Evolutionary conservation across 2,113 vertebrate species (phyloP).

Genomic region (Aptenodytes patagonicus): DNA sequence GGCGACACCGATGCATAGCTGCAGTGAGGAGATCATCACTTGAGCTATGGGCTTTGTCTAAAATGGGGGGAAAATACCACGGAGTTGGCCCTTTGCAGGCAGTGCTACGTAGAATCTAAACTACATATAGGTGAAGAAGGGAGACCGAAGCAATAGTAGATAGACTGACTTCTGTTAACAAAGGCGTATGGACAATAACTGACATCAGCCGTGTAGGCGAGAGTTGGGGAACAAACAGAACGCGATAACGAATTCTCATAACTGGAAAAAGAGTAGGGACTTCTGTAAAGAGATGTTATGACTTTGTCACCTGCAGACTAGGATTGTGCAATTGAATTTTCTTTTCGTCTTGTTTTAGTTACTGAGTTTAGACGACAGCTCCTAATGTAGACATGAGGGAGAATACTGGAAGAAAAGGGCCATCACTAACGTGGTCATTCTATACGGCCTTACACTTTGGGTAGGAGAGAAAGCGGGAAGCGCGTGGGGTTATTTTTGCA

Average conservation of each 20-base stretch:
- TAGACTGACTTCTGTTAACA: neutral
- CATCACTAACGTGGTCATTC: neutral
- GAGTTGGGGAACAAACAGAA: neutral
- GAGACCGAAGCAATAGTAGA: conserved; percentile 14
- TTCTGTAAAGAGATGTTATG: conserved; percentile 1
- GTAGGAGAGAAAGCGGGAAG: neutral
- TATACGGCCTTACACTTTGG: neutral
- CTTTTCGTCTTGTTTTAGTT: conserved; percentile 13
- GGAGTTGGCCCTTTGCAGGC: neutral
- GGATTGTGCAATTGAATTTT: conserved; percentile 51
- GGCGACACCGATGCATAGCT: neutral
- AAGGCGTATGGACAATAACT: neutral
- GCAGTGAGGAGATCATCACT: neutral
- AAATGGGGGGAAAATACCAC: neutral
- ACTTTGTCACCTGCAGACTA: conserved; percentile 43
- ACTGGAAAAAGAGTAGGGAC: conserved; percentile 2
- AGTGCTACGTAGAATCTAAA: conserved; percentile 27
- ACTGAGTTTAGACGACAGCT: neutral
- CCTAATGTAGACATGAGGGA: neutral
- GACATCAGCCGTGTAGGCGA: neutral
- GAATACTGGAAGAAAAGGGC: neutral
- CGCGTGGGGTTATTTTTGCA: conserved; percentile 15
- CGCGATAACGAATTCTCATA: neutral
- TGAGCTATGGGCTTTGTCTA: conserved; percentile 41
- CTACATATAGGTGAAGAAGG: neutral